Evolutionary conservation across 2,888 invertebrate genomes (phyloP), one percentile per base, ranked within the genome.

Genomic region (Caenorhabditis sp.): DNA sequence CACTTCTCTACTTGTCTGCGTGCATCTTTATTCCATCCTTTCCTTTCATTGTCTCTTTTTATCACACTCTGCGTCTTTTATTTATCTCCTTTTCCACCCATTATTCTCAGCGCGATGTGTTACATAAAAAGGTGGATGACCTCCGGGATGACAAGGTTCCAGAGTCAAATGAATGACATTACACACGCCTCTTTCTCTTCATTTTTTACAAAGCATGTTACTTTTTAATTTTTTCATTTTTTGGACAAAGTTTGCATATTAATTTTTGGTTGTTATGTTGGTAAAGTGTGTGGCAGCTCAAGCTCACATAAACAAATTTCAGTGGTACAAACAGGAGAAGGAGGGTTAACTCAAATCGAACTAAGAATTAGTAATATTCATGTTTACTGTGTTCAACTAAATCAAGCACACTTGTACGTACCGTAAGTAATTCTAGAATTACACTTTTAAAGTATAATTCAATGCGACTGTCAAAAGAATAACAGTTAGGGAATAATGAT

Each of bases 61-160:
- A 56, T 56, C 32, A 32, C 51, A 8, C 32, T 32, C 56, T 55
- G 24, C 55, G 28, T 55, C 32, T 50, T 18, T 50, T 22, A 18
- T 50, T 22, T 22, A 50, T 50, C 22, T 15, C 3, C 15, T 4
- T 5, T 3, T 18, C 32, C 56, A 9, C 47, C n/a, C 56, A 55
- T 55, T 35, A 35, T 56, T 8, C 55, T 15, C 55, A 55, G 55
- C 32, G 56, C 51, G 51, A 51, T 32, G 32, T 56, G 56, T 56
- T 56, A 26, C 32, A 56, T 56, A 11, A 32, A n/a, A 56, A 56
- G 56, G 32, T 32, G 9, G 56, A 56, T 8, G 1, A 55, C 55
- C 20, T 13, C 13, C 40, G 28, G 5, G 55, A 5, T 28, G 28
- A 47, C 11, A 26, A 51, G 24, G 51, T 22, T 35, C 9, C 35